Base-by-base conservation (phyloP, 2,888 invertebrate genomes). In the Ischnus inquisitorius region DNA sequence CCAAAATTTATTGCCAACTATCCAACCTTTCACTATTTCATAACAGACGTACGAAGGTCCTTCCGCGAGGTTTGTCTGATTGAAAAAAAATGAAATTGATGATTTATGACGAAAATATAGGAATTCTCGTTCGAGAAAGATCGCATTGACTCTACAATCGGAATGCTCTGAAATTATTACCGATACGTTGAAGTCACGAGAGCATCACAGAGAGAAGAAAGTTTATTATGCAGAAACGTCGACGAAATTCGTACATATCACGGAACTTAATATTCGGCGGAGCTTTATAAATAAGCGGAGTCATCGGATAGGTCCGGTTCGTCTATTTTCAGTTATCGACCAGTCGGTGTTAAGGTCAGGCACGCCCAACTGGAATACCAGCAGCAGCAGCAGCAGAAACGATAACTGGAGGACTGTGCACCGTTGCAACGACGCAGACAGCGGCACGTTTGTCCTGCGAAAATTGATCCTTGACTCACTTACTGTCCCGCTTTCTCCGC, bases 291-390 rank as follows among this genome's bases (percentile, higher is more conserved):
- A 84, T 84, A 89, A 85, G 77, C 62, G 76, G 34, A 77, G 77
- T 88, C 90, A 91, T 90, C 89, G 87, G 90, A 89, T 89, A 84
- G 87, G 86, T 87, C 87, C 76, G 77, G 87, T 83, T 79, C 57
- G 84, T 90, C 90, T 93, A 92, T 92, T 92, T 93, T 90, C 87
- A 91, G 91, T 85, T 91, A 93, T 93, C 91, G 91, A 92, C 91
- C 91, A 92, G 92, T 93, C 90, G 89, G 87, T 89, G 90, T 87
- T 93, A 93, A 93, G 92, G 92, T 92, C 92, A 92, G 89, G 87
- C 90, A 86, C 89, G 88, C 88, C 82, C 88, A 72, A 41, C 67
- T 67, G 62, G 60, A 77, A 77, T 85, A 85, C 57, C 67, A 22
- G 41, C 71, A 22, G 22, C 43, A 41, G 34, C 16, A 43, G 16